Conservation (phyloP, 2,888 invertebrate species). For the Plusia festucae region DNA sequence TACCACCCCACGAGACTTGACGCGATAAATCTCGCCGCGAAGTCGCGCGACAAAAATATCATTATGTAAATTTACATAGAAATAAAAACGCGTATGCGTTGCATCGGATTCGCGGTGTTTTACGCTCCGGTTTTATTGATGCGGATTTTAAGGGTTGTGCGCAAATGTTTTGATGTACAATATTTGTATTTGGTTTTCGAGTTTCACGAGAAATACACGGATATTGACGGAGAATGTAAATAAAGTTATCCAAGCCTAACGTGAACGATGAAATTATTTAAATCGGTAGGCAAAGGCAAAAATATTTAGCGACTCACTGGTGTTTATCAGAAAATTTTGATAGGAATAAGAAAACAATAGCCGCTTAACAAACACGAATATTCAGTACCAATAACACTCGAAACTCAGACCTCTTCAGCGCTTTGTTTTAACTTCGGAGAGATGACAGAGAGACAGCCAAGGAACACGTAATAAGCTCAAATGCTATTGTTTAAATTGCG, state of each 20-base stretch:
- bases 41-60: slow-evolving; percentile 87
- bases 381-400: slow-evolving; percentile 26
- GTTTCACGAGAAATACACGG: background rate
- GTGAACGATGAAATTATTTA: background rate
- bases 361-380: slow-evolving; percentile 31
- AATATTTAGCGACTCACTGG: slow-evolving; percentile 13
- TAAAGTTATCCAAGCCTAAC: background rate
- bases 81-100: slow-evolving; percentile 76
- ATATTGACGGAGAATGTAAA: background rate
- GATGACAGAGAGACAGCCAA: slow-evolving; percentile 55
- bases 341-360: slow-evolving; percentile 20
- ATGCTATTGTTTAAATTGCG: slow-evolving; percentile 72
- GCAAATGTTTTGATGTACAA: background rate
- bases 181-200: background rate
- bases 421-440: slow-evolving; percentile 54
- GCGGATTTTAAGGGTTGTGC: slow-evolving; percentile 40
- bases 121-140: slow-evolving; percentile 30
- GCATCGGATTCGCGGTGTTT: slow-evolving; percentile 43
- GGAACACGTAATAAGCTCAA: slow-evolving; percentile 70
- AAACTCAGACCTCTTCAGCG: slow-evolving; percentile 52
- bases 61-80: slow-evolving; percentile 87
- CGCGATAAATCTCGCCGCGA: slow-evolving; percentile 80
- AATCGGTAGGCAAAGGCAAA: background rate
- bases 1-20: slow-evolving; percentile 61
- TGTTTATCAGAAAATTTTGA: slow-evolving; percentile 28